Conservation (phyloP, 2,888 invertebrate species). For the Dryocosmus kuriphilus region DNA sequence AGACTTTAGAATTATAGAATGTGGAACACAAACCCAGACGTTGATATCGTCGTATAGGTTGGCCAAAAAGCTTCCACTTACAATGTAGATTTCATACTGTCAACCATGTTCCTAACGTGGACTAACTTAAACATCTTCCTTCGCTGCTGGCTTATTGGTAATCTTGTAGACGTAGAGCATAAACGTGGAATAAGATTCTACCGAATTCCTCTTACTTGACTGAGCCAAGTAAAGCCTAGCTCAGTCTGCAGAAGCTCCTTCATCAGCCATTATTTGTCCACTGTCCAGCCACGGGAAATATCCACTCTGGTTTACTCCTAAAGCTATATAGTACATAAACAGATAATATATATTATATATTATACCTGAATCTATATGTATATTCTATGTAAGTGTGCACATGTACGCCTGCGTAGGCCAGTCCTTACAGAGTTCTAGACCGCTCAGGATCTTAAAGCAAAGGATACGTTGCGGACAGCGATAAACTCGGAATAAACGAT, state of each 20-base stretch:
- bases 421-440: neutral
- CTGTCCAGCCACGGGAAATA: slow-evolving; percentile 1
- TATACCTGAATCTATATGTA: neutral
- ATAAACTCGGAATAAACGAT: slow-evolving; percentile 61
- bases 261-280: slow-evolving; percentile 20
- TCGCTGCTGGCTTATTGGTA: neutral
- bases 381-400: neutral
- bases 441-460: slow-evolving; percentile 31
- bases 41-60: neutral
- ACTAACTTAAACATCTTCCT: neutral
- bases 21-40: neutral
- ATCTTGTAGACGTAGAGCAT: neutral
- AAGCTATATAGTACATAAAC: slow-evolving; percentile 25
- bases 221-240: slow-evolving; percentile 20
- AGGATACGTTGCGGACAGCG: slow-evolving; percentile 42
- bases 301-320: slow-evolving; percentile 18
- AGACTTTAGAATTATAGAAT: slow-evolving; percentile 26
- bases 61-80: too few species aligned
- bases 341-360: too few species aligned
- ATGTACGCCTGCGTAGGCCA: neutral
- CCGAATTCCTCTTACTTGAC: neutral
- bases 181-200: neutral
- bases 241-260: slow-evolving; percentile 23
- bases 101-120: neutral
- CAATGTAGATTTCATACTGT: neutral